These are phyloP conservation scores for Podabrus alpinus DNA, from an alignment of 2,888 invertebrate species.

Conservation along the genomic window DNA sequence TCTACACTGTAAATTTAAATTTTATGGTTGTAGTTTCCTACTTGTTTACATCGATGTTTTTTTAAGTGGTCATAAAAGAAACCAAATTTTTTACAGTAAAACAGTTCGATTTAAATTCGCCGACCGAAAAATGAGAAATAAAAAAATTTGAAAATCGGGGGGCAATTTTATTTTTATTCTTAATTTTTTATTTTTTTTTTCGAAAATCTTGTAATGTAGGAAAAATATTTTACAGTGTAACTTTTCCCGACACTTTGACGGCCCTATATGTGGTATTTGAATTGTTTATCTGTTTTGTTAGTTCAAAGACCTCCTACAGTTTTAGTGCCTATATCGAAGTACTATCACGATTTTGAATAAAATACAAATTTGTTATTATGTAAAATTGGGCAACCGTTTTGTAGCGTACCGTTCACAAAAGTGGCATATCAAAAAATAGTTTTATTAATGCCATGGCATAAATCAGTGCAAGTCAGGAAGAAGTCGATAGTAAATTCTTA, in stretches of 20 bases:
- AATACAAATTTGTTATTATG: slow-evolving; percentile 50
- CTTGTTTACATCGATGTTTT: background rate
- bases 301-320: slow-evolving; percentile 43
- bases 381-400: slow-evolving; percentile 39
- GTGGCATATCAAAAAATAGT: slow-evolving; percentile 41
- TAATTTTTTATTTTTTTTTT: too few species aligned
- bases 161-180: background rate
- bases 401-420: slow-evolving; percentile 36
- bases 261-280: slow-evolving; percentile 19
- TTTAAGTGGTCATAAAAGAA: background rate
- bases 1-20: slow-evolving; percentile 17
- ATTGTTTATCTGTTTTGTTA: slow-evolving; percentile 38
- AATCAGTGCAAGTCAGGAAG: slow-evolving; percentile 43
- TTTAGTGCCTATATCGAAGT: slow-evolving; percentile 47
- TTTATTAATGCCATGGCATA: slow-evolving; percentile 46
- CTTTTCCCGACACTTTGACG: background rate
- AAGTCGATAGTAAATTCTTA: slow-evolving; percentile 39
- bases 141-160: background rate
- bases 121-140: background rate
- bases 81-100: background rate
- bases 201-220: background rate
- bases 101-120: background rate
- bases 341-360: slow-evolving; percentile 50
- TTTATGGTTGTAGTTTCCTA: background rate
- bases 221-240: slow-evolving; percentile 22